Percentiles rank a stretch among this genome's conserved stretches.
Conservation (phyloP, 2,888 invertebrate genomes). For the Nephrocerus scutellatus region DNA sequence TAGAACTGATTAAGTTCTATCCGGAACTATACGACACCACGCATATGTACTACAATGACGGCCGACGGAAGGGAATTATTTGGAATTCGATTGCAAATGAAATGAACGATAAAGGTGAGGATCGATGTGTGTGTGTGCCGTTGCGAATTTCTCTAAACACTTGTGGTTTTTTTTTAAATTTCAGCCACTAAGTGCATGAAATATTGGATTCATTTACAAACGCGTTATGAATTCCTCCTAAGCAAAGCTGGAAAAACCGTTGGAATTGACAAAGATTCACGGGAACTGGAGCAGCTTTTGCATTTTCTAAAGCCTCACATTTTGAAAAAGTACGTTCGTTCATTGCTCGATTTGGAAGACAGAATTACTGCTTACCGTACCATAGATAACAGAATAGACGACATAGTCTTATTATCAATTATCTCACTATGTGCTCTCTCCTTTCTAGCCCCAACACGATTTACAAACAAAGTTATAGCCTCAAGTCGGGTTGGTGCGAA, state of each 20-base stretch:
- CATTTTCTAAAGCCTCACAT: constrained; percentile 26
- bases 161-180: not conserved
- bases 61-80: constrained; percentile 32
- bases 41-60: constrained; percentile 23
- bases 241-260: not conserved
- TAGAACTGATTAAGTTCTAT: constrained; percentile 29
- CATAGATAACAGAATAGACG: too few relatives aligned
- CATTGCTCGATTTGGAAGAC: too few relatives aligned
- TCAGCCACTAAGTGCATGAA: constrained; percentile 39
- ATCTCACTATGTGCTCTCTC: not conserved
- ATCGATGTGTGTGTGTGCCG: not conserved
- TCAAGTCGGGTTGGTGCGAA: constrained; percentile 27
- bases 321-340: constrained; percentile 20
- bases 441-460: constrained; percentile 26
- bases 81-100: constrained; percentile 36
- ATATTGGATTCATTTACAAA: constrained; percentile 32
- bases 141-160: not conserved
- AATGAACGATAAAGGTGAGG: constrained; percentile 31
- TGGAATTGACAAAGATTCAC: constrained; percentile 1
- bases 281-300: constrained; percentile 23
- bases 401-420: not conserved
- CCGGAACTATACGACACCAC: constrained; percentile 32
- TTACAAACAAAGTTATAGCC: constrained; percentile 29
- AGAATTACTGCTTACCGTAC: too few relatives aligned
- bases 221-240: constrained; percentile 35